Conservation (phyloP, 1,140 invertebrate genomes). For the Pseudobourletiella spinata region DNA sequence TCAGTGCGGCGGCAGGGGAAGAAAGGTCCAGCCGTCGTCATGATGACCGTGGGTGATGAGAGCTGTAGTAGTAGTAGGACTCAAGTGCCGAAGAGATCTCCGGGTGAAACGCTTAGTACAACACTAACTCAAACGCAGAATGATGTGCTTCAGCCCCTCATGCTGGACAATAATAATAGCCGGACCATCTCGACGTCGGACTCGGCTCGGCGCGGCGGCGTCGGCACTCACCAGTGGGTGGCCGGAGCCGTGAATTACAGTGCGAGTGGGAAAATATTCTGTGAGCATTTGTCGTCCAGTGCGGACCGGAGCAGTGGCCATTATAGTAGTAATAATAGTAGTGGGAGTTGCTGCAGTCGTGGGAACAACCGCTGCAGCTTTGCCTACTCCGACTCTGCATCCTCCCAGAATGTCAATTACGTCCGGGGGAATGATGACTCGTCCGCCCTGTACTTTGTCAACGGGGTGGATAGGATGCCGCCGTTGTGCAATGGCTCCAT, state of each 20-base stretch:
- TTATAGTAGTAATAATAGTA: neutral
- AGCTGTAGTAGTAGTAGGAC: neutral
- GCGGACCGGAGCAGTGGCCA: too few species aligned
- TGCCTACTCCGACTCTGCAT: neutral
- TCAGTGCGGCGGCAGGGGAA: too few species aligned
- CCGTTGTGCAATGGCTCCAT: neutral
- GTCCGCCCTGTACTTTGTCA: neutral
- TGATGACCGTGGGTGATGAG: neutral
- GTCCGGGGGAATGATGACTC: neutral
- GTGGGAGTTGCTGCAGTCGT: too few species aligned
- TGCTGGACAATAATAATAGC: neutral
- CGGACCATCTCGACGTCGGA: neutral
- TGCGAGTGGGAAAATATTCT: neutral
- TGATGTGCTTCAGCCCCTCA: constrained; percentile 12
- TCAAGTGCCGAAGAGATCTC: constrained; percentile 10
- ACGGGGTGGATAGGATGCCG: neutral
- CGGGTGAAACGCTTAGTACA: constrained; percentile 10
- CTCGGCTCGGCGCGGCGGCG: neutral
- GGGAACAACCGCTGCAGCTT: neutral
- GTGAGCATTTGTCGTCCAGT: neutral
- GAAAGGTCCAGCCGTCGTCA: too few species aligned
- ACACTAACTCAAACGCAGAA: constrained; percentile 7
- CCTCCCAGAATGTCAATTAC: neutral
- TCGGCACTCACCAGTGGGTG: neutral
- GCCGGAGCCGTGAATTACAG: neutral